Evolutionary conservation across 2,888 invertebrate genomes (phyloP).

Genomic region (Nebria salina): DNA sequence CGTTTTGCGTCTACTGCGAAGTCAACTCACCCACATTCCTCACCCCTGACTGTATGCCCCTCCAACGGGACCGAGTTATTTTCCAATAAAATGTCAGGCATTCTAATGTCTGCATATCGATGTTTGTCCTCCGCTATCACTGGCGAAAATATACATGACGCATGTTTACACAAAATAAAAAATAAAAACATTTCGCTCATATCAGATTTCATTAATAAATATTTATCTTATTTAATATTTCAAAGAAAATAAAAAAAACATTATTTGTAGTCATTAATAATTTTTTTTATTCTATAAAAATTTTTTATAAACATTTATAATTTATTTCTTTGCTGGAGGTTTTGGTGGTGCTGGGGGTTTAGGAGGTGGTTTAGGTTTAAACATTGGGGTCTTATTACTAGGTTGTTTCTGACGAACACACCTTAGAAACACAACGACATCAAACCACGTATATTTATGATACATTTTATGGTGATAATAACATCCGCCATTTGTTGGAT

Average conservation of each 20-base stretch:
- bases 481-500: constrained; percentile 21
- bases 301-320: no score
- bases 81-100: constrained; percentile 45
- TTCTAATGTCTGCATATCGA: constrained; percentile 24
- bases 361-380: no score
- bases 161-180: no score
- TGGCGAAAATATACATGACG: no score
- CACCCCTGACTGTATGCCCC: constrained; percentile 18
- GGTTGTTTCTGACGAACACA: neutral
- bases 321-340: no score
- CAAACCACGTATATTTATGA: constrained; percentile 32
- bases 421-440: neutral
- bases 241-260: no score
- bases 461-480: constrained; percentile 36
- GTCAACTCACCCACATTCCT: neutral
- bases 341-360: no score
- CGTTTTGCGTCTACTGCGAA: neutral
- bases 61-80: constrained; percentile 28
- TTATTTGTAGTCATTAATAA: no score
- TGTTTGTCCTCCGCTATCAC: neutral
- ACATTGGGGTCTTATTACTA: no score
- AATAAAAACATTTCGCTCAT: neutral
- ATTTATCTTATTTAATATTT: no score
- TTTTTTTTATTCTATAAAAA: no score
- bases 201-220: neutral